Evolutionary conservation across 1,140 invertebrate species (phyloP).

Genomic region (Papilio machaon): DNA sequence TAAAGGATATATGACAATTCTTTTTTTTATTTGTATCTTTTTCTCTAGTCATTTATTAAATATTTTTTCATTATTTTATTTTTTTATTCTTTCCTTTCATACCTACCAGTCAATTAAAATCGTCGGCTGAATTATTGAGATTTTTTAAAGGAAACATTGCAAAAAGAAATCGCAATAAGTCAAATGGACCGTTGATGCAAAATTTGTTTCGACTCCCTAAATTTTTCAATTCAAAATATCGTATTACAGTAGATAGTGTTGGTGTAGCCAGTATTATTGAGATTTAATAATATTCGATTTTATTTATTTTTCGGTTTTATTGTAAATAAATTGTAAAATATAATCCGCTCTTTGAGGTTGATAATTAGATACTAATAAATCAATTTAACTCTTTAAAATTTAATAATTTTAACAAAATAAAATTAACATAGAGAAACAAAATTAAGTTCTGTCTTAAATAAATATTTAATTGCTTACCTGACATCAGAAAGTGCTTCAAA

Average conservation of each 20-base stretch:
- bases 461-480: neutral
- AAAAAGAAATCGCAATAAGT: slow-evolving; percentile 15
- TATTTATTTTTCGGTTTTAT: slow-evolving; percentile 31
- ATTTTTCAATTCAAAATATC: slow-evolving; percentile 76
- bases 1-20: slow-evolving; percentile 2
- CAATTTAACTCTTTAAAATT: too few species aligned
- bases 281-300: slow-evolving; percentile 37
- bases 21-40: slow-evolving; percentile 26
- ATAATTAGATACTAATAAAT: neutral
- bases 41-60: slow-evolving; percentile 59
- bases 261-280: slow-evolving; percentile 42
- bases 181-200: slow-evolving; percentile 31
- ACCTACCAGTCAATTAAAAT: slow-evolving; percentile 76
- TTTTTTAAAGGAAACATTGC: slow-evolving; percentile 4
- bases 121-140: slow-evolving; percentile 36
- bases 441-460: neutral
- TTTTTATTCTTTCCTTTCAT: slow-evolving; percentile 55
- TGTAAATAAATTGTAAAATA: slow-evolving; percentile 48
- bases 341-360: slow-evolving; percentile 13
- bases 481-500: neutral
- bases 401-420: neutral
- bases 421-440: neutral
- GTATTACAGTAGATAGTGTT: slow-evolving; percentile 50
- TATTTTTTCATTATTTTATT: slow-evolving; percentile 60
- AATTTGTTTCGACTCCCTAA: slow-evolving; percentile 76